Evolutionary conservation across 2,797 vertebrate species (phyloP).

Genomic region (Microtus californicus): DNA sequence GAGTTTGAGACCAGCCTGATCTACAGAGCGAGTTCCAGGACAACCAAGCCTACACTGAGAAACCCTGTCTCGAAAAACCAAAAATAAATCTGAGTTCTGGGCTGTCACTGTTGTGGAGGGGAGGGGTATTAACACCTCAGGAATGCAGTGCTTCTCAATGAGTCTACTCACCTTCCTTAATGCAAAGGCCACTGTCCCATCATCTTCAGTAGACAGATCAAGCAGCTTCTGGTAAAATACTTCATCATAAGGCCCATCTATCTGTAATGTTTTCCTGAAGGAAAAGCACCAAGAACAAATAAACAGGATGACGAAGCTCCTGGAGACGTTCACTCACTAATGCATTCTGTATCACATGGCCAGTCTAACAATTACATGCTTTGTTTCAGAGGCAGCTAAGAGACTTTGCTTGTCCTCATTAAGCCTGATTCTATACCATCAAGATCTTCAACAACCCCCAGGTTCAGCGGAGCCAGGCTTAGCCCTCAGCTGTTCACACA

Average conservation of each 20-base stretch:
- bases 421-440: neutral
- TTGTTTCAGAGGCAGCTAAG: neutral
- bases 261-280: slow-evolving; percentile 92
- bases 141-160: neutral
- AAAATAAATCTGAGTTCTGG: neutral
- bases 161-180: slow-evolving; percentile 91
- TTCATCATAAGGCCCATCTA: slow-evolving; percentile 96
- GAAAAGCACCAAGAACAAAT: slow-evolving; percentile 47
- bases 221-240: slow-evolving; percentile 94
- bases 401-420: neutral
- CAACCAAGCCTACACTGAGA: too few species aligned
- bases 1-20: too few species aligned
- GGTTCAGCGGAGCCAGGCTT: neutral
- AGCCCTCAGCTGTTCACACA: neutral
- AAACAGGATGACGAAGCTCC: slow-evolving; percentile 1
- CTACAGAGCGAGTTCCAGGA: too few species aligned
- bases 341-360: neutral
- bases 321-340: neutral
- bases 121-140: neutral
- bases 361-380: neutral
- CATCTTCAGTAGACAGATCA: slow-evolving; percentile 93
- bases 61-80: too few species aligned
- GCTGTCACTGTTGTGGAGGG: neutral
- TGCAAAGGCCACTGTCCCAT: slow-evolving; percentile 94
- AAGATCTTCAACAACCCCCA: neutral